Evolutionary conservation across 1,140 invertebrate genomes (phyloP), one percentile per base, ranked within the genome.

Genomic region (Cotesia vestalis): DNA sequence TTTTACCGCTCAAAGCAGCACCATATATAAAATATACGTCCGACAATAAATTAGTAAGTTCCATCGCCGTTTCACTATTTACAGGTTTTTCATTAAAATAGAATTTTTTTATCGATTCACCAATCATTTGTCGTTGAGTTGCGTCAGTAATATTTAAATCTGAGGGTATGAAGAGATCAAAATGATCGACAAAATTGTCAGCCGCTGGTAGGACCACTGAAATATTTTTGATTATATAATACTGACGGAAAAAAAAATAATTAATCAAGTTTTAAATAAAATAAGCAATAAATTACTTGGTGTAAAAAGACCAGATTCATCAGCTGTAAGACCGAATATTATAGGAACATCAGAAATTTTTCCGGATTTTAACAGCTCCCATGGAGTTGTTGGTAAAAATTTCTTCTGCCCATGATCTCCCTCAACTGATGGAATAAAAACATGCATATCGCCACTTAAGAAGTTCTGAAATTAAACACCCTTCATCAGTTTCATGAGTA

Each of bases 401-500:
- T 91, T 88, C 27, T 89, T 90, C 66, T 84, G 81, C 2, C 84
- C 85, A 1, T 80, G 52, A 35, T 90, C 83, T 0, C 88, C 87
- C 77, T 94, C 92, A 3, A 92, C 82, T 0, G 90, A 89, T 0
- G 92, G 92, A 46, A 92, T 90, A 76, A 92, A 93, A 1, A 90
- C 70, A 12, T 66, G 6, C 34, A 78, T 62, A 4, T 78, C 75
- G 2, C 83, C 85, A 69, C 77, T 80, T 62, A 83, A 36, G 2
- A 35, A 8, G 59, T 82, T 81, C 85, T 86, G 72, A 12, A 73
- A 71, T 17, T 36, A 69, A 52, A n/a, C 66, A 64, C 46, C 55
- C 61, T 52, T 20, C 34, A 66, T 46, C 9, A 60, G 60, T 53
- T 55, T 38, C 17, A 40, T 36, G 46, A 35, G 61, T 11, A 1